A percentile compares a stretch with the other conserved stretches of the same genome.
phyloP scores from a whole-genome alignment of 2,888 invertebrate genomes.

The Oscheius onirici region DNA sequence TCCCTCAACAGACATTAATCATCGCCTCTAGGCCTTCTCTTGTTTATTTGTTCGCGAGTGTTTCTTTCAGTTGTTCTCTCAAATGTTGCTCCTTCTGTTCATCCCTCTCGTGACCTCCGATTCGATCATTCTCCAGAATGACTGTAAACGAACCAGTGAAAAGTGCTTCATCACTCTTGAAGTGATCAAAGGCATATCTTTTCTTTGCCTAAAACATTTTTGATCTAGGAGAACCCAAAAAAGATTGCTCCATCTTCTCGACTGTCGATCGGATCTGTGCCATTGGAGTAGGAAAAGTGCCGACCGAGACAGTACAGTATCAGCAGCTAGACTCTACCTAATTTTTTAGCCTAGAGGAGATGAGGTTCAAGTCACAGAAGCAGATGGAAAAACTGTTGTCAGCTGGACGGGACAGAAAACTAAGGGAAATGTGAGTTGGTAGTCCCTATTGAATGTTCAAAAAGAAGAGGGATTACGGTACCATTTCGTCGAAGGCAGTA shows the following conservation, averaged over 20 bases:
- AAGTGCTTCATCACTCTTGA: slow-evolving; percentile 28
- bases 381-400: slow-evolving; percentile 16
- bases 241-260: slow-evolving; percentile 22
- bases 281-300: neutral
- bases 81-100: slow-evolving; percentile 12
- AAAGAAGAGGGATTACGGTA: too few relatives aligned
- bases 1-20: neutral
- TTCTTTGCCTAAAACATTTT: slow-evolving; percentile 1
- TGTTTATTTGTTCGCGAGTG: too few relatives aligned
- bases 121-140: slow-evolving; percentile 30
- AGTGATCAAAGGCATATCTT: slow-evolving; percentile 27
- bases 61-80: too few relatives aligned
- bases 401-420: slow-evolving; percentile 23
- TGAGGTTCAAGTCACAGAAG: slow-evolving; percentile 9
- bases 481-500: too few relatives aligned
- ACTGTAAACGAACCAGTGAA: slow-evolving; percentile 29
- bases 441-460: too few relatives aligned
- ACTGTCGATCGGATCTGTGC: slow-evolving; percentile 19
- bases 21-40: neutral
- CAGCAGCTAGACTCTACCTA: too few relatives aligned
- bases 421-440: slow-evolving; percentile 11
- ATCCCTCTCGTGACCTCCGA: neutral
- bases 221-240: slow-evolving; percentile 16
- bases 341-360: slow-evolving; percentile 7
- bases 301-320: neutral